phyloP scores from a whole-genome alignment of 2,797 vertebrate species.

The Gymnodraco acuticeps region DNA sequence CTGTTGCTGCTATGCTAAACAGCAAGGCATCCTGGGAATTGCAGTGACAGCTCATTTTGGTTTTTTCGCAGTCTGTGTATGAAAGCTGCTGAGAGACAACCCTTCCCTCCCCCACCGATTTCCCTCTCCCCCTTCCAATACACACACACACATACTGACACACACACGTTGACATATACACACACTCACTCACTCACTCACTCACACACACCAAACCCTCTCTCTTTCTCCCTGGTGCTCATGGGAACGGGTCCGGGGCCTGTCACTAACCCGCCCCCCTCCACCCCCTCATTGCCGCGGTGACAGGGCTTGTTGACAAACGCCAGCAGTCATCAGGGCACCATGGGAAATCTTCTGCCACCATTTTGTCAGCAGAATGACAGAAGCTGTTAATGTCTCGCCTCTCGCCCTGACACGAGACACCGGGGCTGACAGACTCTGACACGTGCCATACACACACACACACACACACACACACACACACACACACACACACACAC shows the following conservation, averaged over 20 bases:
- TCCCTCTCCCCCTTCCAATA: slow-evolving; percentile 36
- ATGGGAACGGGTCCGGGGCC: slow-evolving; percentile 85
- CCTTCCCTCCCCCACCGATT: slow-evolving; percentile 44
- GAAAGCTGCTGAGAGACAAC: slow-evolving; percentile 97
- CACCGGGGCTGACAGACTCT: slow-evolving; percentile 97
- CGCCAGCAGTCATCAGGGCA: slow-evolving; percentile 99
- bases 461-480: slow-evolving; percentile 5
- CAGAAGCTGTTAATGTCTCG: slow-evolving; percentile 99
- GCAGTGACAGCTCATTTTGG: slow-evolving; percentile 99
- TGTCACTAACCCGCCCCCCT: slow-evolving; percentile 88
- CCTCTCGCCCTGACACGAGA: slow-evolving; percentile 98
- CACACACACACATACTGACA: slow-evolving; percentile 20
- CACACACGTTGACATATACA: slow-evolving; percentile 30
- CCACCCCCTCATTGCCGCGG: slow-evolving; percentile 91
- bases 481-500: slow-evolving; percentile 2
- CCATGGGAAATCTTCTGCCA: slow-evolving; percentile 99
- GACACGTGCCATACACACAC: slow-evolving; percentile 79
- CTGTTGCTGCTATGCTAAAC: slow-evolving; percentile 98
- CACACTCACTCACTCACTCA: slow-evolving; percentile 40
- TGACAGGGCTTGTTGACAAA: slow-evolving; percentile 99
- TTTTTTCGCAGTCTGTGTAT: slow-evolving; percentile 88
- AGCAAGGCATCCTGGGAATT: slow-evolving; percentile 99
- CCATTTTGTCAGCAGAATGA: slow-evolving; percentile 99
- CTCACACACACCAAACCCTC: slow-evolving; percentile 44
- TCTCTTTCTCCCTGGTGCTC: slow-evolving; percentile 69